These are phyloP conservation scores for Chionis minor DNA, from an alignment of 2,113 vertebrate genomes.

Conservation along the genomic window DNA sequence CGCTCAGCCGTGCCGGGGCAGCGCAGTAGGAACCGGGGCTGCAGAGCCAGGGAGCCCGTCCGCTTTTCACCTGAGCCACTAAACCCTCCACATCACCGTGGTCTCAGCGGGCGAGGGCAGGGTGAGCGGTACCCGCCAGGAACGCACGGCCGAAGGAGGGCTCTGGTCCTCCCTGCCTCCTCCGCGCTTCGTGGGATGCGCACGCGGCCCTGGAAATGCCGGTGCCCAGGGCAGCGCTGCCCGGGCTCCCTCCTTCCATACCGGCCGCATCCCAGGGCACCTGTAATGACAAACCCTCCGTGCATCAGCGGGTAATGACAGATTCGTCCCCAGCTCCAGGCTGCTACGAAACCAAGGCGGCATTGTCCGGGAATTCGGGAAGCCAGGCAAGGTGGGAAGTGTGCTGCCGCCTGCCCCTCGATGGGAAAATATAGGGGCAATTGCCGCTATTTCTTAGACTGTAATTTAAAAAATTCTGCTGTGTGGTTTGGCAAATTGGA, in stretches of 20 bases:
- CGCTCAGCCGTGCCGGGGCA: accelerated
- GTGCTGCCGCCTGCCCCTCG: neutral
- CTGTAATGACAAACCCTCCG: neutral
- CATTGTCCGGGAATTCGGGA: accelerated
- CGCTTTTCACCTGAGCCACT: neutral
- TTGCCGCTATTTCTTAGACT: neutral
- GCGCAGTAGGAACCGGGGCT: neutral
- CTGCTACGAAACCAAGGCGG: neutral
- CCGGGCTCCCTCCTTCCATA: too few relatives aligned
- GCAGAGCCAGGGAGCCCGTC: neutral
- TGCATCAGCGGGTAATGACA: neutral
- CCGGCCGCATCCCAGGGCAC: neutral
- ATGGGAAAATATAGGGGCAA: neutral
- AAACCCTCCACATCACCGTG: neutral
- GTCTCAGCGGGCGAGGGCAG: neutral
- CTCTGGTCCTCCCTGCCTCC: neutral
- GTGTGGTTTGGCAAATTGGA: neutral
- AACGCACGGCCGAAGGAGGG: neutral
- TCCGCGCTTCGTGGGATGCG: neutral
- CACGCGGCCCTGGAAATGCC: neutral
- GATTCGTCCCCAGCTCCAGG: neutral
- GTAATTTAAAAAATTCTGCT: neutral
- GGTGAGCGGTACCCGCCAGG: neutral
- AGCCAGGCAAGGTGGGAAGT: neutral
- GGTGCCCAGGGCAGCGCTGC: neutral